Percentiles rank a stretch among this genome's conserved stretches.
These are phyloP conservation scores for Pantherophis guttatus DNA, from an alignment of 2,113 vertebrate species.

Conservation along the genomic window DNA sequence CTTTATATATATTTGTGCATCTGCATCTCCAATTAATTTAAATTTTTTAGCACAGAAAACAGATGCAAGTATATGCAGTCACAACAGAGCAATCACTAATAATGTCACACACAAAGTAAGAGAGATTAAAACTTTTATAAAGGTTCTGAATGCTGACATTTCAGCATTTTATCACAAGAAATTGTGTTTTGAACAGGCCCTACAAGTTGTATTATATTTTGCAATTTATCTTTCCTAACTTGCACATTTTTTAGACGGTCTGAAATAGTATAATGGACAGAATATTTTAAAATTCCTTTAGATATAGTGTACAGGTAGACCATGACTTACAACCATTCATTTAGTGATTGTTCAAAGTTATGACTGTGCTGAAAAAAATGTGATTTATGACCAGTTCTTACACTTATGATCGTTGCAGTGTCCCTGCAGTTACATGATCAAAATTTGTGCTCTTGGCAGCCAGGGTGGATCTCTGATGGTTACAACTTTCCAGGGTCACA, in stretches of 20 bases:
- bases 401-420: neutral
- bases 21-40: neutral
- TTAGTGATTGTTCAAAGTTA: neutral
- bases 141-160: conserved; percentile 14
- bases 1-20: neutral
- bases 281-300: neutral
- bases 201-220: conserved; percentile 12
- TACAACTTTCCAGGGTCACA: neutral
- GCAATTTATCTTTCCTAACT: conserved; percentile 4
- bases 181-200: conserved; percentile 13
- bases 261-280: neutral
- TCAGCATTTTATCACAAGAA: conserved; percentile 25
- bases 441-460: neutral
- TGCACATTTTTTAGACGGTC: neutral
- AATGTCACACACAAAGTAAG: neutral
- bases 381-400: neutral
- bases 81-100: neutral
- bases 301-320: neutral
- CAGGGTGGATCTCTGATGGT: neutral
- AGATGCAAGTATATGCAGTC: neutral
- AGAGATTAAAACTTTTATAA: conserved; percentile 4
- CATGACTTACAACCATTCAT: neutral
- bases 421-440: neutral
- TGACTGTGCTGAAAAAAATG: neutral
- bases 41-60: neutral